Base-by-base conservation (phyloP, 2,113 vertebrate species). In the Actenoides hombroni region DNA sequence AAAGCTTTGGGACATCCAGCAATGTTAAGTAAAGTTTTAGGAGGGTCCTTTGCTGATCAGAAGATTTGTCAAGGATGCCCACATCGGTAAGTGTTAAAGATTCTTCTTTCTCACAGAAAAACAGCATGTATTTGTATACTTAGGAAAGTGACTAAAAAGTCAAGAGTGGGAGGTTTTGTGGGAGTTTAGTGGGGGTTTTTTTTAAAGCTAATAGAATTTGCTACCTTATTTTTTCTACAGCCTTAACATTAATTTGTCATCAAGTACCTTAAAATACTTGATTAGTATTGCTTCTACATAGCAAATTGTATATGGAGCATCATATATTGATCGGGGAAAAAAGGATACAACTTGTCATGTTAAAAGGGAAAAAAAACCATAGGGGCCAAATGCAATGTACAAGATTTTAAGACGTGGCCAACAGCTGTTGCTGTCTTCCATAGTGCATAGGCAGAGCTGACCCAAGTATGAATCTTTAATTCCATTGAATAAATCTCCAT, bases 61-160 rank as follows among this genome's bases (percentile, higher is more conserved):
- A 99, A 99, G 97, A 99, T 99, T 98, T 99, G 99, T 97, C 99
- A 99, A 97, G 99, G 99, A 78, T 99, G 99, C 93, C 99, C 99
- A 94, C 99, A 99, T 98, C 98, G 99, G 99, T 99, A 94, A 94
- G 98, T 95, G 46, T 49, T 39, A 19, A 11, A 57, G 17, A 51
- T 46, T 82, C 26, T 59, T 12, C 61, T 44, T 60, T 53, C 31
- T 60, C 39, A n/a, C 2, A 59, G 29, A 53, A 40, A 71, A 93
- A 28, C 10, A 56, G 3, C 20, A 3, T 21, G 1, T 70, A 8
- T 69, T 87, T 85, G 14, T 82, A 16, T 68, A 13, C 11, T 87
- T 75, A 9, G 2, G 39, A 49, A 83, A 67, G 10, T 29, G 28
- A 46, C 16, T 71, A 15, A 39, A 59, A 23, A 51, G 19, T 82